Conservation (phyloP, 2,113 vertebrate genomes). For the Tringa solitaria region DNA sequence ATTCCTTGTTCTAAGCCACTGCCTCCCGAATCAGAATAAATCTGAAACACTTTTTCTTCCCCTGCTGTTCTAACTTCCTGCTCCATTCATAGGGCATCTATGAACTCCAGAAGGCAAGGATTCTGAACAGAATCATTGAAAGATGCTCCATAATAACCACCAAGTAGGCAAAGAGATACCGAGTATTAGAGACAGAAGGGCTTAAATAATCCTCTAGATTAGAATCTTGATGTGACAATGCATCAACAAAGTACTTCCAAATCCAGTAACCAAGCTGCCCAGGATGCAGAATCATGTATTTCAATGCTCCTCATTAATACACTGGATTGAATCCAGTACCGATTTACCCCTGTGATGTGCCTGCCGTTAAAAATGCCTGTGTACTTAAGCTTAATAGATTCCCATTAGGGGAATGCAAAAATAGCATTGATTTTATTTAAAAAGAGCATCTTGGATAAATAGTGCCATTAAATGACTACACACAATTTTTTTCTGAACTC, state of each 20-base stretch:
- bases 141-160: neutral
- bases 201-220: neutral
- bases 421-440: slow-evolving; percentile 53
- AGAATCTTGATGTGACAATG: neutral
- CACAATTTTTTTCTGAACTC: neutral
- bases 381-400: slow-evolving; percentile 27
- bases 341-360: neutral
- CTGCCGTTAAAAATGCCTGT: slow-evolving; percentile 39
- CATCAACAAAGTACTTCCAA: neutral
- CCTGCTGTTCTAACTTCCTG: neutral
- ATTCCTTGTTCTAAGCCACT: neutral
- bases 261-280: neutral
- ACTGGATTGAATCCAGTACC: neutral
- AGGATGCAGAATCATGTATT: neutral
- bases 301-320: neutral
- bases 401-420: slow-evolving; percentile 53
- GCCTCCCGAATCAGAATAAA: neutral
- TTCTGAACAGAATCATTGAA: neutral
- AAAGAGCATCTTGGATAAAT: slow-evolving; percentile 10
- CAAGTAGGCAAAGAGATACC: neutral
- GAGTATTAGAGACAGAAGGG: neutral
- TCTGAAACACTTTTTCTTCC: neutral
- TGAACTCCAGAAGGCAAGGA: neutral
- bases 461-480: neutral
- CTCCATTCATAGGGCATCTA: neutral